phyloP scores from a whole-genome alignment of 2,797 vertebrate genomes.

The Poecilia wingei region DNA sequence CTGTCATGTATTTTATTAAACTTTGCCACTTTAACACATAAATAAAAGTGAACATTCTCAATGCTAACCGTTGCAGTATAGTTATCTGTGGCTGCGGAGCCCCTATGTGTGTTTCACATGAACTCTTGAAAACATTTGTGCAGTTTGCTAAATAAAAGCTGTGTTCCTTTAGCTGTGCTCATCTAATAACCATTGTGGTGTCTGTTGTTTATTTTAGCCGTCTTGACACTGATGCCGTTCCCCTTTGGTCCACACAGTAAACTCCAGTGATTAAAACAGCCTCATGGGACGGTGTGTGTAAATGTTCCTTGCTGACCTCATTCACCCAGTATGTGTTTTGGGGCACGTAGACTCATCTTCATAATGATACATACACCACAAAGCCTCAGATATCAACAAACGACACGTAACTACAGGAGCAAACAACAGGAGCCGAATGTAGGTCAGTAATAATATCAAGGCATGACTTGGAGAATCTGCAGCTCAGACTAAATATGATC shows the following conservation, averaged over 20 bases:
- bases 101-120: neutral
- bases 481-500: slow-evolving; percentile 41
- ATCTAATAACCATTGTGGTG: slow-evolving; percentile 12
- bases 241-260: slow-evolving; percentile 2
- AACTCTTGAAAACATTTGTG: neutral
- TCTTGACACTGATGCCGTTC: slow-evolving; percentile 12
- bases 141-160: neutral
- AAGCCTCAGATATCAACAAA: slow-evolving; percentile 41
- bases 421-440: slow-evolving; percentile 61
- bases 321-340: slow-evolving; percentile 38
- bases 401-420: slow-evolving; percentile 36
- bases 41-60: neutral
- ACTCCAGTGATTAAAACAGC: slow-evolving; percentile 10
- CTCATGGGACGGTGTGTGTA: slow-evolving; percentile 23
- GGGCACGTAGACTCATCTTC: slow-evolving; percentile 55
- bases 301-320: slow-evolving; percentile 25
- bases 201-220: neutral
- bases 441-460: slow-evolving; percentile 64
- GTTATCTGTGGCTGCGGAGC: neutral
- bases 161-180: neutral
- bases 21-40: neutral
- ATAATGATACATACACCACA: slow-evolving; percentile 42
- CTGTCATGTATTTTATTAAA: neutral
- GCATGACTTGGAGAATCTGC: slow-evolving; percentile 49
- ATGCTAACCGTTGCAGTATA: neutral